phyloP scores from a whole-genome alignment of 2,113 vertebrate genomes.

The Embiotoca jacksoni region DNA sequence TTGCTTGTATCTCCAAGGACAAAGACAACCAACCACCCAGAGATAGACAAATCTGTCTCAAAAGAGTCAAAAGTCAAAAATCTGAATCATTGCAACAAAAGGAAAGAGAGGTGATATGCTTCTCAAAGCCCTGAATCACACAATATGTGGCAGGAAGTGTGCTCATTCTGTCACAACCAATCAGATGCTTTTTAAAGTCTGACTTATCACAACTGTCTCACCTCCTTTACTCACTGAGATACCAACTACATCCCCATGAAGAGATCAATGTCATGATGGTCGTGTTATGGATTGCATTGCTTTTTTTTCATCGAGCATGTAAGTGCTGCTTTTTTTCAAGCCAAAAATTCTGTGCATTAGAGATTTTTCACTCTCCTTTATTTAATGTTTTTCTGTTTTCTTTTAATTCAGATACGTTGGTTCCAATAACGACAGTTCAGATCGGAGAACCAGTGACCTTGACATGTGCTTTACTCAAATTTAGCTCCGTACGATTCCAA shows the following conservation, averaged over 20 bases:
- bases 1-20: too few species aligned
- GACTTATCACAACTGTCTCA: background rate
- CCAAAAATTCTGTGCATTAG: background rate
- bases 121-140: background rate
- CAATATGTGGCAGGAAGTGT: background rate
- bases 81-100: too few species aligned
- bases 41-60: too few species aligned
- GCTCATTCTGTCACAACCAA: conserved; percentile 22
- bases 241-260: background rate
- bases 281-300: background rate
- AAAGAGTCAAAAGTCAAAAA: too few species aligned
- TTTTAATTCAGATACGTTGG: conserved; percentile 5
- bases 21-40: too few species aligned
- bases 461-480: background rate
- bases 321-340: background rate
- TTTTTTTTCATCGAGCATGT: conserved; percentile 34
- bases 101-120: background rate
- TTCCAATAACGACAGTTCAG: conserved; percentile 18
- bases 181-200: background rate
- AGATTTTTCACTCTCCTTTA: background rate
- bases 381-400: background rate
- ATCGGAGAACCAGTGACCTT: conserved; percentile 10
- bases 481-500: fast-evolving
- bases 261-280: conserved; percentile 28
- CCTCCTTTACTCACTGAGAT: background rate